These are phyloP conservation scores for Mastomys natalensis DNA, from an alignment of 2,113 vertebrate genomes.

Conservation along the genomic window DNA sequence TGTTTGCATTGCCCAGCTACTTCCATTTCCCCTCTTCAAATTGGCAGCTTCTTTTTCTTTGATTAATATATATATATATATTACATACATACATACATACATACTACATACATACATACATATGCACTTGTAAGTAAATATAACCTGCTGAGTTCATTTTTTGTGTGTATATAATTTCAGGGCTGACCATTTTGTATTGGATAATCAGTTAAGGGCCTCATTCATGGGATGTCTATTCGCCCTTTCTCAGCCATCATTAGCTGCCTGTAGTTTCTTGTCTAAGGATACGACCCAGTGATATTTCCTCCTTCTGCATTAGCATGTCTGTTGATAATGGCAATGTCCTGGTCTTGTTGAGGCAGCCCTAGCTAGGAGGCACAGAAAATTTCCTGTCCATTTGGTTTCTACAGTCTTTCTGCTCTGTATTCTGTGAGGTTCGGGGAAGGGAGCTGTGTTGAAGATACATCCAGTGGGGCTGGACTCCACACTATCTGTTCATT, in stretches of 20 bases:
- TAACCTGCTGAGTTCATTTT: background rate
- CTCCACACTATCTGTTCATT: background rate
- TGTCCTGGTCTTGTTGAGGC: background rate
- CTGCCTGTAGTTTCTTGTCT: too few species aligned
- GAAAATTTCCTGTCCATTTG: background rate
- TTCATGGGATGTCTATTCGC: background rate
- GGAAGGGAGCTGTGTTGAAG: background rate
- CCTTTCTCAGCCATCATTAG: background rate
- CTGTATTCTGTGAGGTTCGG: background rate
- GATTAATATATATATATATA: background rate
- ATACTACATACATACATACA: too few species aligned
- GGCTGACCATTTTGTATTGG: background rate
- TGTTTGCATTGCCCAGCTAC: background rate
- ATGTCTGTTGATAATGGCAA: too few species aligned
- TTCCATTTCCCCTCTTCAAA: background rate
- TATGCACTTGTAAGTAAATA: background rate
- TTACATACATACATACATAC: background rate
- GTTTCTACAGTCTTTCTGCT: background rate
- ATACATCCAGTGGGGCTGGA: background rate
- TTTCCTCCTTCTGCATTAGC: background rate
- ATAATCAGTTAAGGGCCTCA: background rate
- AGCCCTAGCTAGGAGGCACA: background rate
- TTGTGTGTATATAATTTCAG: background rate
- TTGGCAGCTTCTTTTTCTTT: background rate
- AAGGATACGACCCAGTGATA: background rate